phyloP scores from a whole-genome alignment of 2,113 vertebrate species.

The Pelusios castaneus region DNA sequence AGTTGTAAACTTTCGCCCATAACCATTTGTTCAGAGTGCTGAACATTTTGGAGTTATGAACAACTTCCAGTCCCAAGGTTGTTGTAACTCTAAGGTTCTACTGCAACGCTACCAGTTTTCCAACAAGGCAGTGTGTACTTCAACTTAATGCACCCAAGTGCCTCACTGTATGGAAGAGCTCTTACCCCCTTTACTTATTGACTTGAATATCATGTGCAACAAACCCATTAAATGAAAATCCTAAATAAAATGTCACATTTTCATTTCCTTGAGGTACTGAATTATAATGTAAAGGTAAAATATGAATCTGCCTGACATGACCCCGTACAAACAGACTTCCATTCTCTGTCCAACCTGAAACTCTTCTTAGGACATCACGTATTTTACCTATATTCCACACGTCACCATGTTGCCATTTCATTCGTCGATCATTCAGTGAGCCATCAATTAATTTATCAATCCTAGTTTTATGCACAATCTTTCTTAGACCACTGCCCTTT shows the following conservation, averaged over 20 bases:
- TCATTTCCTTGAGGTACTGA: conserved; percentile 79
- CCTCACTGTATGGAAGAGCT: not conserved
- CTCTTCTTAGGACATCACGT: conserved; percentile 65
- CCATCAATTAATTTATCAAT: conserved; percentile 76
- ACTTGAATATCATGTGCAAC: conserved; percentile 74
- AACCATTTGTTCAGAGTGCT: no score
- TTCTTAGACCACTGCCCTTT: conserved; percentile 75
- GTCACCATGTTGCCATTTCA: conserved; percentile 79
- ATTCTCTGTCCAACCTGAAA: conserved; percentile 84
- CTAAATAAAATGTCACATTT: conserved; percentile 79
- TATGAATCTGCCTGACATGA: conserved; percentile 49
- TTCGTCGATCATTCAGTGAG: conserved; percentile 74
- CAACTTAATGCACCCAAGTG: not conserved
- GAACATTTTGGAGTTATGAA: no score
- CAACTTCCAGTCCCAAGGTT: no score
- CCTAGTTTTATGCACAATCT: conserved; percentile 80
- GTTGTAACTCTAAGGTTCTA: no score
- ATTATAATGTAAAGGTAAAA: conserved; percentile 68
- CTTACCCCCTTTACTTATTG: not conserved
- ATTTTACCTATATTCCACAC: conserved; percentile 72
- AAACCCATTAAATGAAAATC: conserved; percentile 72
- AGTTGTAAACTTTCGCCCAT: no score
- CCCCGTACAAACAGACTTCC: conserved; percentile 77
- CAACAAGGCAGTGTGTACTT: not conserved
- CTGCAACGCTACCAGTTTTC: not conserved